Conservation (phyloP, 2,888 invertebrate species). For the Nomada lathburiana region DNA sequence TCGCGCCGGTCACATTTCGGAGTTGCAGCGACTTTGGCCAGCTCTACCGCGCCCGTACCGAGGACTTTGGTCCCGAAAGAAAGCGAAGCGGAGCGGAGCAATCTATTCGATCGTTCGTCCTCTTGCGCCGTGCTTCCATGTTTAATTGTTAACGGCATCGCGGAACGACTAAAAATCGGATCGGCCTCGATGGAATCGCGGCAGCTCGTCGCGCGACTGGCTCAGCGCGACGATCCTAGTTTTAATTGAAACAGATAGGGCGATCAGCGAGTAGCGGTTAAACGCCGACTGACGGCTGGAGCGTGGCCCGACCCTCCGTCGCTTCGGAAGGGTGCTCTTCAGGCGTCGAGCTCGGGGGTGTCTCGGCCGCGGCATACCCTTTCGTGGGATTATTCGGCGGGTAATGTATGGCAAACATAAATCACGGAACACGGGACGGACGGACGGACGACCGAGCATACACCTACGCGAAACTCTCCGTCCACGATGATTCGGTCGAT, state of each 20-base stretch:
- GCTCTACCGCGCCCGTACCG: not conserved
- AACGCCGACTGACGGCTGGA: constrained; percentile 45
- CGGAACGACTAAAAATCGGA: not conserved
- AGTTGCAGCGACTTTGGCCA: not conserved
- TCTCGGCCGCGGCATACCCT: constrained; percentile 73
- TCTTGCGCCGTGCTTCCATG: too few species aligned
- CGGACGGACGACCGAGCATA: constrained; percentile 66
- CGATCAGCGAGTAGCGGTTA: constrained; percentile 76
- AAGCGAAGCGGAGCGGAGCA: too few species aligned
- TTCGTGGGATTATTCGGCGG: constrained; percentile 83
- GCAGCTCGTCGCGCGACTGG: not conserved
- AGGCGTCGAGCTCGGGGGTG: constrained; percentile 66
- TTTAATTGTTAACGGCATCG: too few species aligned
- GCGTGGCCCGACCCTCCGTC: constrained; percentile 45
- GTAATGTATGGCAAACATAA: constrained; percentile 82
- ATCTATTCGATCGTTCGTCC: too few species aligned
- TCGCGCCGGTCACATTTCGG: not conserved
- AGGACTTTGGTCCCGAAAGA: too few species aligned
- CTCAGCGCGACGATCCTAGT: constrained; percentile 49
- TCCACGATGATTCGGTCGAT: constrained; percentile 75
- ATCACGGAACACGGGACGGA: constrained; percentile 76
- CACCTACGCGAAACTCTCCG: constrained; percentile 76
- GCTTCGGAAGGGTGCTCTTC: constrained; percentile 42
- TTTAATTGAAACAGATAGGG: constrained; percentile 83
- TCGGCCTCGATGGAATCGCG: constrained; percentile 1